A percentile compares a stretch with the other conserved stretches of the same genome.
Evolutionary conservation across 2,888 invertebrate species (phyloP).

Genomic region (Drosophila infuscata): DNA sequence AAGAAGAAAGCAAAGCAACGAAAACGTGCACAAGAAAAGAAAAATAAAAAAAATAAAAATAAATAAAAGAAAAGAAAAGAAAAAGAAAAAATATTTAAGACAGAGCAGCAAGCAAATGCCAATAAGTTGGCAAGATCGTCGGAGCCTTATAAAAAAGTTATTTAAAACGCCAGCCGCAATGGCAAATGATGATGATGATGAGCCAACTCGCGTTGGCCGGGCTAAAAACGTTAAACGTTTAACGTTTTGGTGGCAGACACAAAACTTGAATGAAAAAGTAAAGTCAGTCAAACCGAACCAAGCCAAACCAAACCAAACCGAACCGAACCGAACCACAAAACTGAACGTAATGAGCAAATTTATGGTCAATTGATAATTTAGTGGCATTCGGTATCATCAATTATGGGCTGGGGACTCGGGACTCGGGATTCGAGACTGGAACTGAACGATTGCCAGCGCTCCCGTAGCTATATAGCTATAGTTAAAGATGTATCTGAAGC

Average conservation of each 20-base stretch:
- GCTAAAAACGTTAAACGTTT: slow-evolving; percentile 55
- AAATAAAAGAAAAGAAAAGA: background rate
- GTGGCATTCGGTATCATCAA: slow-evolving; percentile 85
- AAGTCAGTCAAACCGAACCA: slow-evolving; percentile 13
- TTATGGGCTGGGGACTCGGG: slow-evolving; percentile 65
- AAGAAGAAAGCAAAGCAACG: slow-evolving; percentile 22
- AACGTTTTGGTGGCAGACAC: slow-evolving; percentile 63
- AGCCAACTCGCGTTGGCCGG: slow-evolving; percentile 39
- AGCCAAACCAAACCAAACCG: slow-evolving; percentile 5
- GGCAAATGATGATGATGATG: slow-evolving; percentile 75
- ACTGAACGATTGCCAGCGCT: slow-evolving; percentile 30
- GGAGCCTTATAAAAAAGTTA: slow-evolving; percentile 73
- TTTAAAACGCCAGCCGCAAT: slow-evolving; percentile 76
- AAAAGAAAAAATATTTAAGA: slow-evolving; percentile 27
- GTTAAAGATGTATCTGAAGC: slow-evolving; percentile 16
- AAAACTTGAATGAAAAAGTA: slow-evolving; percentile 69
- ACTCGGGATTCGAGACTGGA: slow-evolving; percentile 11
- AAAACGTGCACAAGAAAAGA: slow-evolving; percentile 18
- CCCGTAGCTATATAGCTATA: slow-evolving; percentile 8
- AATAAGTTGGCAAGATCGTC: slow-evolving; percentile 67
- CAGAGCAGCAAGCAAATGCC: slow-evolving; percentile 52
- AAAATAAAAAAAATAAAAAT: slow-evolving; percentile 28
- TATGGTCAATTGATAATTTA: slow-evolving; percentile 85
- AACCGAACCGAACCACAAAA: slow-evolving; percentile 40
- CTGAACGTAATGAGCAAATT: slow-evolving; percentile 84